phyloP scores from a whole-genome alignment of 1,140 invertebrate species.

The Eubasilissa regina region DNA sequence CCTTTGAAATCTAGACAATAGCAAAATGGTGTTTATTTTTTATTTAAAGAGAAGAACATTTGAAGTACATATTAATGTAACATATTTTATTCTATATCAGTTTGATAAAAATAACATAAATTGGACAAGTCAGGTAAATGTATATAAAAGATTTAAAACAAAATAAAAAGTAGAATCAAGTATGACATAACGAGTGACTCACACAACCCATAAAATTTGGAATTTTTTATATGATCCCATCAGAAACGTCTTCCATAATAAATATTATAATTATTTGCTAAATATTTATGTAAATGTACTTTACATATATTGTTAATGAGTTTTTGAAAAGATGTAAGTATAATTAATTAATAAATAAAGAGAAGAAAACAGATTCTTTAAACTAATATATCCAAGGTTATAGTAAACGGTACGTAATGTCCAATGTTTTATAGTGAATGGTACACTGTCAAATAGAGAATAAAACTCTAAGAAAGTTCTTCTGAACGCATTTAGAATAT shows the following conservation, averaged over 20 bases:
- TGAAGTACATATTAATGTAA: conserved; percentile 34
- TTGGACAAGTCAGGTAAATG: conserved; percentile 13
- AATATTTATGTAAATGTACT: conserved; percentile 52
- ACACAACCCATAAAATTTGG: conserved; percentile 49
- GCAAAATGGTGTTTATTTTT: conserved; percentile 21
- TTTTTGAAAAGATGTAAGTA: conserved; percentile 32
- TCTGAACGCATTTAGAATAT: conserved; percentile 4
- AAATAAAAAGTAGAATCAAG: conserved; percentile 45
- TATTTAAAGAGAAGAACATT: conserved; percentile 13
- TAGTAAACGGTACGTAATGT: no score
- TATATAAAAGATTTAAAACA: conserved; percentile 17
- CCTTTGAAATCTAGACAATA: background rate
- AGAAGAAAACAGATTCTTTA: conserved; percentile 2
- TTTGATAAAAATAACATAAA: conserved; percentile 29
- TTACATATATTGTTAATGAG: conserved; percentile 49
- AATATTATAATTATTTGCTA: conserved; percentile 55
- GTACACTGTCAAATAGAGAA: no score
- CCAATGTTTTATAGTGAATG: no score
- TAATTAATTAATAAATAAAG: conserved; percentile 41
- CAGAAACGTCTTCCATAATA: conserved; percentile 47
- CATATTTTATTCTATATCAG: conserved; percentile 26
- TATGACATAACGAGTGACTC: conserved; percentile 53
- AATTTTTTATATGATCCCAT: conserved; percentile 55
- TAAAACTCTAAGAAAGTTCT: background rate
- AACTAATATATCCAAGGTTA: conserved; percentile 3